phyloP scores from a whole-genome alignment of 2,113 vertebrate species.

The Podarcis raffonei region DNA sequence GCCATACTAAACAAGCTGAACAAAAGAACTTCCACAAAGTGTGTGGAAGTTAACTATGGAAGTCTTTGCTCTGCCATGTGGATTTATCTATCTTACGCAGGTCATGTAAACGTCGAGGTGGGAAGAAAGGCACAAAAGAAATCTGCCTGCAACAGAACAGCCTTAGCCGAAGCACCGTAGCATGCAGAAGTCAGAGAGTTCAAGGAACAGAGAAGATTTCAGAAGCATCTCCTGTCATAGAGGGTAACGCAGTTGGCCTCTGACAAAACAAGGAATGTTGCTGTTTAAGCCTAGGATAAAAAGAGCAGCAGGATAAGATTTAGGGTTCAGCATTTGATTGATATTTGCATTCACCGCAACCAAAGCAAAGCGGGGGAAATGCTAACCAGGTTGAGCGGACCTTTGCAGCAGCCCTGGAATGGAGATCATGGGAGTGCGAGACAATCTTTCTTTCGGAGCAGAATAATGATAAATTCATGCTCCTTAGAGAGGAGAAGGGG shows the following conservation, averaged over 20 bases:
- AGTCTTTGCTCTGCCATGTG: not conserved
- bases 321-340: not conserved
- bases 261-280: not conserved
- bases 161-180: not conserved
- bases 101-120: not conserved
- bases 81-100: not conserved
- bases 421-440: not conserved
- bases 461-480: not conserved
- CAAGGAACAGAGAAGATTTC: not conserved
- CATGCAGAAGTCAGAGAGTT: not conserved
- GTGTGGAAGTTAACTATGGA: not conserved
- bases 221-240: not conserved
- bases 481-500: not conserved
- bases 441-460: not conserved
- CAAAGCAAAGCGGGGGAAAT: accelerated
- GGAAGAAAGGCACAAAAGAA: not conserved
- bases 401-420: not conserved
- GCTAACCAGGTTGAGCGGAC: not conserved
- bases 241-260: not conserved
- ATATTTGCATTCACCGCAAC: conserved; percentile 18
- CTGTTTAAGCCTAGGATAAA: not conserved
- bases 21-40: conserved; percentile 14
- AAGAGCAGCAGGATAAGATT: not conserved
- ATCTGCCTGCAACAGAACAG: not conserved
- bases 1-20: conserved; percentile 11